Conservation (phyloP, 2,113 vertebrate genomes). For the Microtus montanus region DNA sequence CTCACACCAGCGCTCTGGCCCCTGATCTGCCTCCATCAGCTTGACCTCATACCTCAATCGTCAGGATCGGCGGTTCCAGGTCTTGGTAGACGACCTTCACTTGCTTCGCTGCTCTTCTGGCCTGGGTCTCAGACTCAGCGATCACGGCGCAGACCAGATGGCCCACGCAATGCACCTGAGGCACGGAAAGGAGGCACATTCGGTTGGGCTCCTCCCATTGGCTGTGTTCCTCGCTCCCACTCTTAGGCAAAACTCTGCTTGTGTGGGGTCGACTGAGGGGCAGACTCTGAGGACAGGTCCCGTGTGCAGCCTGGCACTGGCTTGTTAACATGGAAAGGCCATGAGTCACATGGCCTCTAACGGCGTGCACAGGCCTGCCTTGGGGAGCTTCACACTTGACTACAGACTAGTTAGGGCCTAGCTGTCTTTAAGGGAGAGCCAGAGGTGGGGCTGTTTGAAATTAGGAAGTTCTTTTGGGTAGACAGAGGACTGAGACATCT, state of each 20-base stretch:
- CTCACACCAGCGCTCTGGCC: neutral
- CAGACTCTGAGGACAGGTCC: neutral
- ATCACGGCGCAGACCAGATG: slow-evolving; percentile 85
- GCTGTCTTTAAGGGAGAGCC: neutral
- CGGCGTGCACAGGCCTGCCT: neutral
- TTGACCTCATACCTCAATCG: slow-evolving; percentile 82
- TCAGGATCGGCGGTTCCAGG: slow-evolving; percentile 84
- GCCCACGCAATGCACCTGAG: slow-evolving; percentile 84
- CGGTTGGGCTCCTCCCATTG: neutral
- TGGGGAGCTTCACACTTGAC: neutral
- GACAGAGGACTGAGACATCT: neutral
- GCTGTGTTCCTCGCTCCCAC: neutral
- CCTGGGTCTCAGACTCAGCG: slow-evolving; percentile 80
- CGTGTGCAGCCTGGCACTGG: neutral
- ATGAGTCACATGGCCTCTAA: neutral
- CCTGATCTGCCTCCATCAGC: neutral
- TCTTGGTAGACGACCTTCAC: slow-evolving; percentile 84
- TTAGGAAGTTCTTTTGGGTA: neutral
- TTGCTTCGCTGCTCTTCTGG: slow-evolving; percentile 81
- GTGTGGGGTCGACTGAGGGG: neutral
- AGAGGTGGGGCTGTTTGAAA: neutral
- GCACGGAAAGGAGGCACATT: slow-evolving; percentile 10
- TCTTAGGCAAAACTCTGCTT: neutral
- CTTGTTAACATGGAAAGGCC: neutral
- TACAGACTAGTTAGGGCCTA: neutral